These are phyloP conservation scores for Camponotus floridanus DNA, from an alignment of 1,140 invertebrate genomes.

Conservation along the genomic window DNA sequence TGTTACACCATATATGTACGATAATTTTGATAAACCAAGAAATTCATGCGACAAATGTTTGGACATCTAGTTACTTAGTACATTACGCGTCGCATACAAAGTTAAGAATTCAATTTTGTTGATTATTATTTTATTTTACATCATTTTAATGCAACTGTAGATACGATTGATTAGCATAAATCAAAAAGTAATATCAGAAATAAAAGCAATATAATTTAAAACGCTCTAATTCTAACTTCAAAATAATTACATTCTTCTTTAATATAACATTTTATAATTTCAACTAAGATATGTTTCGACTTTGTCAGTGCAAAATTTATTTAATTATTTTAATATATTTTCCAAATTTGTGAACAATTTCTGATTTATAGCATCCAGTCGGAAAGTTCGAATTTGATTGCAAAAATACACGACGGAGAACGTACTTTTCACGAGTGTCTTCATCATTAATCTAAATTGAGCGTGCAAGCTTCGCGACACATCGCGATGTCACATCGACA, in stretches of 20 bases:
- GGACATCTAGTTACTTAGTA: neutral
- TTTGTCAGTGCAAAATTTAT: too few species aligned
- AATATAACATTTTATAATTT: neutral
- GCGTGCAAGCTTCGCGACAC: constrained; percentile 3
- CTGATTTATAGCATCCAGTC: neutral
- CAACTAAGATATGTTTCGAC: too few species aligned
- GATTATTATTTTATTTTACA: neutral
- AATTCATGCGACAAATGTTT: neutral
- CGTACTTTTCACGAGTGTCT: neutral
- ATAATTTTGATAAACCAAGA: neutral
- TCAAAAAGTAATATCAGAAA: neutral
- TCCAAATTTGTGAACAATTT: neutral
- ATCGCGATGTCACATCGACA: neutral
- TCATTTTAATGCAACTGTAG: neutral
- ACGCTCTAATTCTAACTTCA: neutral
- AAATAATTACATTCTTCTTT: neutral
- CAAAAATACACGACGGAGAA: neutral
- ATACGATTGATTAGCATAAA: neutral
- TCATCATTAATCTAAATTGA: constrained; percentile 29
- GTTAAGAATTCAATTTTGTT: neutral
- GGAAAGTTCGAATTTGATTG: neutral
- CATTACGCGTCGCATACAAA: neutral
- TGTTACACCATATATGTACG: neutral
- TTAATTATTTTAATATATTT: neutral
- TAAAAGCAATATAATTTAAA: neutral